Evolutionary conservation across 2,888 invertebrate genomes (phyloP).

Genomic region (Thecophora atra): DNA sequence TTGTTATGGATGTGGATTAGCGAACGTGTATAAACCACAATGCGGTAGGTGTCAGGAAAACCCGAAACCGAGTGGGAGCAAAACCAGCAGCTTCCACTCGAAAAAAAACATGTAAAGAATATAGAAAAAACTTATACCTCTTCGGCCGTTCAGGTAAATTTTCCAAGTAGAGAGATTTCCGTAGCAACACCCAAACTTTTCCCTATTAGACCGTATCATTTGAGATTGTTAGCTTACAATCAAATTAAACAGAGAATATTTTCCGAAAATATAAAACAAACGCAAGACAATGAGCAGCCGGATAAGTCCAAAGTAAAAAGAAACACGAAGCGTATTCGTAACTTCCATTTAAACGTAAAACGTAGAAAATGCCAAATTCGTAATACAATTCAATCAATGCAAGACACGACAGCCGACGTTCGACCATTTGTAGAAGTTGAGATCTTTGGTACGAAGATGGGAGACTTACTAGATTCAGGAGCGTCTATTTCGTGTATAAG

Average conservation of each 20-base stretch:
- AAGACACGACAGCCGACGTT: slow-evolving; percentile 20
- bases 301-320: not conserved
- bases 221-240: slow-evolving; percentile 18
- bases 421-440: slow-evolving; percentile 31
- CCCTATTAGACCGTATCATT: slow-evolving; percentile 26
- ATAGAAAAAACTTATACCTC: not conserved
- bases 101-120: slow-evolving; percentile 12
- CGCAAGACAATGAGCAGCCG: not conserved
- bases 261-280: slow-evolving; percentile 2
- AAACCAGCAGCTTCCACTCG: slow-evolving; percentile 26
- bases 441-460: slow-evolving; percentile 31
- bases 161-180: not conserved
- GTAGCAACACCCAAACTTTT: slow-evolving; percentile 3
- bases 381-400: slow-evolving; percentile 9
- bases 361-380: not conserved
- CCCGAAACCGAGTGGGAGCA: slow-evolving; percentile 17
- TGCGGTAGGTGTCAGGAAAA: slow-evolving; percentile 34
- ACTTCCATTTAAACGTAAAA: not conserved
- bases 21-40: slow-evolving; percentile 28
- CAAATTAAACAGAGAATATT: slow-evolving; percentile 7
- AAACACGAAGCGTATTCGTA: slow-evolving; percentile 12
- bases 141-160: not conserved
- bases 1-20: slow-evolving; percentile 36
- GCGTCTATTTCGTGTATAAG: slow-evolving; percentile 38
- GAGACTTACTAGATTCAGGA: slow-evolving; percentile 39